Evolutionary conservation across 2,888 invertebrate species (phyloP).

Genomic region (Crocallis elinguaria): DNA sequence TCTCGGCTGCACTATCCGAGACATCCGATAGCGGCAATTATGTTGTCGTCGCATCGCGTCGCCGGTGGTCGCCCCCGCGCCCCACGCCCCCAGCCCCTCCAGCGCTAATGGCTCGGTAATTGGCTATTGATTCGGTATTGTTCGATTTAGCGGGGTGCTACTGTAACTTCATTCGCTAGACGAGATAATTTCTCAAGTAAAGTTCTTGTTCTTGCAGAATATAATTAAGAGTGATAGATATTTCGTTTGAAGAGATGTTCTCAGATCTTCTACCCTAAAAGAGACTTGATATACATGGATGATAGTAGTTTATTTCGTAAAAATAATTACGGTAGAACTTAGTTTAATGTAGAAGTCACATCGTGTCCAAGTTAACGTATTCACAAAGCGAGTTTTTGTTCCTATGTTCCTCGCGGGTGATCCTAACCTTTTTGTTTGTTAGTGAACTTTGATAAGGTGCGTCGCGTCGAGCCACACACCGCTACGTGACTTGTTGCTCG

Average conservation of each 20-base stretch:
- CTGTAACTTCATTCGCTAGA: slow-evolving; percentile 2
- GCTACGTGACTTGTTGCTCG: slow-evolving; percentile 12
- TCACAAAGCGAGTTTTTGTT: slow-evolving; percentile 1
- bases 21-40: slow-evolving; percentile 48
- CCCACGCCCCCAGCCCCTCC: slow-evolving; percentile 15
- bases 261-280: too few relatives aligned
- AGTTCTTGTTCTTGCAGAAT: background rate
- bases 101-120: slow-evolving; percentile 43
- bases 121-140: slow-evolving; percentile 53
- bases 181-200: background rate
- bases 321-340: too few relatives aligned
- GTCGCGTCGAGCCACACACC: background rate
- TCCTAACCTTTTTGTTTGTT: background rate
- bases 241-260: too few relatives aligned
- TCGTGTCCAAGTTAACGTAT: background rate
- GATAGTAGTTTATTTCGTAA: too few relatives aligned
- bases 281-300: too few relatives aligned
- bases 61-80: slow-evolving; percentile 48
- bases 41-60: slow-evolving; percentile 51
- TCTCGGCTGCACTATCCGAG: slow-evolving; percentile 23
- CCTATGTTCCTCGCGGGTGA: background rate
- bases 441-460: background rate
- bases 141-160: slow-evolving; percentile 25
- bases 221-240: too few relatives aligned
- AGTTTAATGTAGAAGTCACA: too few relatives aligned